Conservation (phyloP, 1,140 invertebrate genomes). For the Ips typographus region DNA sequence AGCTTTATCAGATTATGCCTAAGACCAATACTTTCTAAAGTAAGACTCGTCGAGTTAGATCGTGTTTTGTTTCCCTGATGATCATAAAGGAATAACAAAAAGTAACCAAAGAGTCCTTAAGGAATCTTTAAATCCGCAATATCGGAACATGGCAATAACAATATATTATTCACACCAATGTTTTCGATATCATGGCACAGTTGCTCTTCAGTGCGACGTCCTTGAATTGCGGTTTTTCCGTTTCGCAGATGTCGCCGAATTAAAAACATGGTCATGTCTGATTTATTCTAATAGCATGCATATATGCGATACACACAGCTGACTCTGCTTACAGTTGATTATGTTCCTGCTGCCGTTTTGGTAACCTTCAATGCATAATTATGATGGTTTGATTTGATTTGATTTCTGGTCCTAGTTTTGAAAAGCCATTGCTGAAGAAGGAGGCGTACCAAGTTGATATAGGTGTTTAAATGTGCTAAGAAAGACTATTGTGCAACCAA, state of each 20-base stretch:
- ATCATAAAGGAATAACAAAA: too few species aligned
- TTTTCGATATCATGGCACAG: slow-evolving; percentile 14
- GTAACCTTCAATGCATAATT: not conserved
- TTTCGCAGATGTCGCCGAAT: slow-evolving; percentile 21
- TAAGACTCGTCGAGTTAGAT: too few species aligned
- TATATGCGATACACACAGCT: slow-evolving; percentile 12
- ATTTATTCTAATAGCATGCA: slow-evolving; percentile 16
- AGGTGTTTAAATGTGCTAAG: too few species aligned
- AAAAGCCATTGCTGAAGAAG: too few species aligned
- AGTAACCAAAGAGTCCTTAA: too few species aligned
- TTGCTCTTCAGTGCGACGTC: slow-evolving; percentile 11
- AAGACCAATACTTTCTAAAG: too few species aligned
- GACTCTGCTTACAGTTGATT: slow-evolving; percentile 14
- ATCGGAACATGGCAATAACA: not conserved
- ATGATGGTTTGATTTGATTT: not conserved
- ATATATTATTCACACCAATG: not conserved
- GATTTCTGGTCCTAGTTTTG: not conserved
- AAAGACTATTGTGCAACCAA: not conserved
- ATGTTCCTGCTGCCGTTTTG: not conserved
- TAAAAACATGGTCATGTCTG: slow-evolving; percentile 17
- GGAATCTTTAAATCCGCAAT: too few species aligned
- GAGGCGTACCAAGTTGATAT: too few species aligned
- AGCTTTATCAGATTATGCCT: too few species aligned
- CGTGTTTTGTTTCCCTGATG: too few species aligned
- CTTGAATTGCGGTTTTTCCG: slow-evolving; percentile 18